Base-by-base conservation (phyloP, 2,113 vertebrate species). In the Xenopus borealis region DNA sequence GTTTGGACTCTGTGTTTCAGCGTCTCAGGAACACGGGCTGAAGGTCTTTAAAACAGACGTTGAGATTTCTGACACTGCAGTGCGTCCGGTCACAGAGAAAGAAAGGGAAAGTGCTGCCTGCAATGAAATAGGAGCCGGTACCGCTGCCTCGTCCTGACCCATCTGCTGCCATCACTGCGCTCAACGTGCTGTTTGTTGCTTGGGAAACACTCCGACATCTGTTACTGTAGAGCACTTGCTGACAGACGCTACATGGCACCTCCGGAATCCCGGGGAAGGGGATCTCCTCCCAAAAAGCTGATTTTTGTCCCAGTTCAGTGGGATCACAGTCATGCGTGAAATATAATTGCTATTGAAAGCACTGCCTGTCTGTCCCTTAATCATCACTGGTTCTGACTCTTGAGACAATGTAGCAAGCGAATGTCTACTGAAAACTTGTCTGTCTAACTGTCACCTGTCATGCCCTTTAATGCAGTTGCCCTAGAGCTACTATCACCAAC, bases 51-150 rank as follows among this genome's bases (percentile, higher is more conserved):
- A 45, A 69, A 63, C 58, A 76, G 66, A 62, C 58, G 44, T 40
- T 14, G 47, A 47, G 63, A 69, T 69, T 52, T 76, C 66, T 76
- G 73, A 76, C 73, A 45, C 73, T 55, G 73, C 73, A 63, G 58
- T 44, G 58, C 45, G 73, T 69, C 66, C 63, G 73, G 73, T 69
- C 73, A 76, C 66, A 2, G 73, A 16, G n/a, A 68, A 55, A 20
- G 65, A 67, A 50, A 12, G 47, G 45, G 47, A 69, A 75, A 75
- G n/a, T 76, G 73, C 73, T 69, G 66, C 10, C 55, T 57, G 66
- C 65, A 33, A 19, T 10, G 73, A 76, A 76, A 76, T 76, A 6
- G 66, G 73, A 76, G 47, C 66, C 59, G 3, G 27, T 45, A 7
- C 33, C 40, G 16, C 59, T 69, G 13, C 55, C 19, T 52, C 10